These are phyloP conservation scores for Bathynomus jamesi DNA, from an alignment of 1,140 invertebrate species.

Conservation along the genomic window DNA sequence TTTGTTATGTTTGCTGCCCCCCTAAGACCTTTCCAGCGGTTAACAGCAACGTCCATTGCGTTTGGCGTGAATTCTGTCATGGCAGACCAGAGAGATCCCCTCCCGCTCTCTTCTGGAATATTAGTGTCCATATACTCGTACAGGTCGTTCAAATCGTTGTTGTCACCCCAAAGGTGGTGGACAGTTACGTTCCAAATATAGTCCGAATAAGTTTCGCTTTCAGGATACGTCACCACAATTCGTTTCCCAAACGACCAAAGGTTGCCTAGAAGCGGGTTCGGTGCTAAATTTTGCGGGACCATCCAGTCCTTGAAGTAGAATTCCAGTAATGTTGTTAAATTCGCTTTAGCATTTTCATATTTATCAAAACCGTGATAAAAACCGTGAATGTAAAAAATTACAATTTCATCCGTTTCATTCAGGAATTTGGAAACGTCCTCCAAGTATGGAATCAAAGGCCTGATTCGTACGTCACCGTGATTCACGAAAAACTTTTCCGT, in stretches of 20 bases:
- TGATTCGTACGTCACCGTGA: slow-evolving; percentile 38
- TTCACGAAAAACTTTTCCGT: slow-evolving; percentile 40
- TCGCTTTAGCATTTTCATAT: slow-evolving; percentile 43
- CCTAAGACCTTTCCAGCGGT: slow-evolving; percentile 48
- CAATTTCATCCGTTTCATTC: slow-evolving; percentile 40
- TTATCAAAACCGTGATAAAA: slow-evolving; percentile 38
- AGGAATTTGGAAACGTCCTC: slow-evolving; percentile 39
- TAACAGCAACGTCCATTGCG: slow-evolving; percentile 47
- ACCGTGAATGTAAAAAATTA: slow-evolving; percentile 41
- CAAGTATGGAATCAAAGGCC: slow-evolving; percentile 36
- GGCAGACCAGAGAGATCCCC: slow-evolving; percentile 45
- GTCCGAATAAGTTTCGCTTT: slow-evolving; percentile 39
- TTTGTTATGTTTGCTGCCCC: slow-evolving; percentile 51
- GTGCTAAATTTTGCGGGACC: slow-evolving; percentile 45
- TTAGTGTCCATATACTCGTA: slow-evolving; percentile 45
- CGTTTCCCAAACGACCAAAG: slow-evolving; percentile 50
- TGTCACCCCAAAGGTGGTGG: slow-evolving; percentile 55
- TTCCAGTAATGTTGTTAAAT: slow-evolving; percentile 47
- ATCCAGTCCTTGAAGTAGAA: slow-evolving; percentile 48
- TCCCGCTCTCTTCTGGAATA: slow-evolving; percentile 33
- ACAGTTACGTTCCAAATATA: slow-evolving; percentile 46
- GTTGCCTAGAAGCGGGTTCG: slow-evolving; percentile 45
- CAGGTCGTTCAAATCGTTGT: slow-evolving; percentile 46
- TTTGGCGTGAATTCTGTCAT: slow-evolving; percentile 59
- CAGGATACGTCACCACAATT: slow-evolving; percentile 53